Percentiles rank a stretch among this genome's conserved stretches.
These are phyloP conservation scores for Zygaena filipendulae DNA, from an alignment of 2,888 invertebrate genomes.

Conservation along the genomic window DNA sequence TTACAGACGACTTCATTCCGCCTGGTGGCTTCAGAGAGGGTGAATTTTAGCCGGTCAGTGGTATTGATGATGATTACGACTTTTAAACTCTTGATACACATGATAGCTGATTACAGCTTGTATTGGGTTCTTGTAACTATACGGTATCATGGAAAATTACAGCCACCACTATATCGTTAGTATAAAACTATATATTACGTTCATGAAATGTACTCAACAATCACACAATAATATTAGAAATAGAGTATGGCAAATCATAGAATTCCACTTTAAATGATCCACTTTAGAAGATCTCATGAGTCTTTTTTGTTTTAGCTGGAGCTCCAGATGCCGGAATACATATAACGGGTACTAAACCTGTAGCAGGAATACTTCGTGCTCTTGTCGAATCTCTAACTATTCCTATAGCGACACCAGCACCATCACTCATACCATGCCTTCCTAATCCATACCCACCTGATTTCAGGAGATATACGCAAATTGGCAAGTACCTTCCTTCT, in stretches of 20 bases:
- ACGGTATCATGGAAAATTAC: slow-evolving; percentile 35
- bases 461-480: slow-evolving; percentile 71
- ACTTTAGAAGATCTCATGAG: too few species aligned
- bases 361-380: slow-evolving; percentile 31
- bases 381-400: slow-evolving; percentile 30
- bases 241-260: too few species aligned
- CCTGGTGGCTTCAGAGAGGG: slow-evolving; percentile 70
- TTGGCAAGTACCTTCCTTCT: slow-evolving; percentile 54
- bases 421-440: slow-evolving; percentile 72
- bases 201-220: neutral
- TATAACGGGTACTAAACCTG: slow-evolving; percentile 32
- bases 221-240: too few species aligned
- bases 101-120: slow-evolving; percentile 80
- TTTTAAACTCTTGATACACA: slow-evolving; percentile 77
- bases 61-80: slow-evolving; percentile 74
- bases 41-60: slow-evolving; percentile 58
- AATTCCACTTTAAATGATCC: too few species aligned
- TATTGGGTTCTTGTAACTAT: slow-evolving; percentile 77
- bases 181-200: slow-evolving; percentile 3
- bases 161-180: slow-evolving; percentile 34
- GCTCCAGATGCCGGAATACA: slow-evolving; percentile 26
- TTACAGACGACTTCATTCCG: slow-evolving; percentile 67
- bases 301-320: too few species aligned
- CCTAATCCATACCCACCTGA: slow-evolving; percentile 79
- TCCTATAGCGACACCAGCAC: slow-evolving; percentile 23